Conservation (phyloP, 2,113 vertebrate genomes). For the Trinectes maculatus region DNA sequence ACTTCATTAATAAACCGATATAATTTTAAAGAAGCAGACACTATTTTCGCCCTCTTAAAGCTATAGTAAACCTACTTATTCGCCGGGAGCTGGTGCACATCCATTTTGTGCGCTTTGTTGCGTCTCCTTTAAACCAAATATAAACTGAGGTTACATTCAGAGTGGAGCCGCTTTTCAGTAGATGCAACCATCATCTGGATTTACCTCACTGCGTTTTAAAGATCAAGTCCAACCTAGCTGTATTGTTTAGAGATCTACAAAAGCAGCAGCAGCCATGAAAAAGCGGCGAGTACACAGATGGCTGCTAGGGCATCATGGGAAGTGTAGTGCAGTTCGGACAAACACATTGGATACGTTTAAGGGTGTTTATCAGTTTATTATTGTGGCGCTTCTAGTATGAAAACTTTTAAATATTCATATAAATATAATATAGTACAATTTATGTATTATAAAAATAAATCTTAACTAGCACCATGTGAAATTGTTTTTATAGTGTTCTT, state of each 20-base stretch:
- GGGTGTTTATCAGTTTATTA: no score
- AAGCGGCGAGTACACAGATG: not conserved
- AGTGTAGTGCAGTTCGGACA: constrained; percentile 41
- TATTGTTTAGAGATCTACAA: constrained; percentile 52
- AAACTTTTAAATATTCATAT: no score
- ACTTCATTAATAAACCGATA: constrained; percentile 76
- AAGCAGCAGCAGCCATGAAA: constrained; percentile 4
- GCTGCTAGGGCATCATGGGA: constrained; percentile 58
- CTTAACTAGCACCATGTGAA: no score
- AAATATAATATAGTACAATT: not conserved
- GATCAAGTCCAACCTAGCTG: not conserved
- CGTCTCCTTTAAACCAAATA: constrained; percentile 87
- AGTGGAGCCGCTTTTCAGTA: constrained; percentile 37
- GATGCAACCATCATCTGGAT: constrained; percentile 52
- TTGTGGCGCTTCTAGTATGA: no score
- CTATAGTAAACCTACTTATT: constrained; percentile 80
- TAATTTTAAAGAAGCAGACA: constrained; percentile 82
- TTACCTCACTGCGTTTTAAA: not conserved
- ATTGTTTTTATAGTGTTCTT: no score
- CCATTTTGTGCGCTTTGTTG: constrained; percentile 81
- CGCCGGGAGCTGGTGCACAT: constrained; percentile 52
- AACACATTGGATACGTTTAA: not conserved
- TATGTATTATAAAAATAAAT: no score
- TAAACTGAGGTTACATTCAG: constrained; percentile 59
- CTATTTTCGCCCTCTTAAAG: constrained; percentile 84